Percentiles rank a stretch among this genome's conserved stretches.
Conservation (phyloP, 2,888 invertebrate genomes). For the Sarcophaga carnaria region DNA sequence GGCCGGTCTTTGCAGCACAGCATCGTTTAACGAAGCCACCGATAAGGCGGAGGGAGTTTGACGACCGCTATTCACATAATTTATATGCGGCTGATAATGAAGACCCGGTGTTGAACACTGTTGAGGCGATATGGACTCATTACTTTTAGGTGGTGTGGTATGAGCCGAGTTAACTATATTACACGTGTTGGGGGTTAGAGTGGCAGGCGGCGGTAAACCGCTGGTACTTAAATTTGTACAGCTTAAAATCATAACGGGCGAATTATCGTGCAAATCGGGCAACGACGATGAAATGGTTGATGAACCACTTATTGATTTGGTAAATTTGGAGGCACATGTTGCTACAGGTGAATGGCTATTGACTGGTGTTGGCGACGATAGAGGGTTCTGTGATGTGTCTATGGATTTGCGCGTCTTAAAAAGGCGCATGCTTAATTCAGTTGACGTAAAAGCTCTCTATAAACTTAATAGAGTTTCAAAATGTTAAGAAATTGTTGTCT, state of each 20-base stretch:
- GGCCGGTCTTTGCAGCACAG: constrained; percentile 70
- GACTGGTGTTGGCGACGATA: constrained; percentile 44
- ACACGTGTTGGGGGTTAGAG: constrained; percentile 57
- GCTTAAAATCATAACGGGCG: constrained; percentile 81
- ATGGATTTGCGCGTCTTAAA: constrained; percentile 81
- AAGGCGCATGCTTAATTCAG: constrained; percentile 77
- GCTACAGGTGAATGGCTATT: constrained; percentile 66
- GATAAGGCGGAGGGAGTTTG: constrained; percentile 77
- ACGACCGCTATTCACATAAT: constrained; percentile 73
- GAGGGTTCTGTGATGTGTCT: constrained; percentile 76
- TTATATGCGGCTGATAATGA: constrained; percentile 66
- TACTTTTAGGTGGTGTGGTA: constrained; percentile 65
- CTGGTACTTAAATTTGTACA: constrained; percentile 79
- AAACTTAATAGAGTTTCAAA: constrained; percentile 62
- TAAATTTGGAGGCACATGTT: constrained; percentile 75
- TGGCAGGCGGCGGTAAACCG: constrained; percentile 72
- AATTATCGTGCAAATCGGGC: constrained; percentile 80
- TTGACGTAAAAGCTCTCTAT: constrained; percentile 43
- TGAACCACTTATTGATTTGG: constrained; percentile 76
- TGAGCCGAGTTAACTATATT: constrained; percentile 51
- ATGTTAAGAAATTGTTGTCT: constrained; percentile 56
- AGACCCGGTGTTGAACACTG: constrained; percentile 72
- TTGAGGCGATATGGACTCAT: constrained; percentile 67
- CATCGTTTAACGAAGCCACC: constrained; percentile 76
- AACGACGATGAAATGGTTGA: constrained; percentile 79